A percentile compares a stretch with the other conserved stretches of the same genome.
phyloP scores from a whole-genome alignment of 2,888 invertebrate species.

The Synergus japonicus region DNA sequence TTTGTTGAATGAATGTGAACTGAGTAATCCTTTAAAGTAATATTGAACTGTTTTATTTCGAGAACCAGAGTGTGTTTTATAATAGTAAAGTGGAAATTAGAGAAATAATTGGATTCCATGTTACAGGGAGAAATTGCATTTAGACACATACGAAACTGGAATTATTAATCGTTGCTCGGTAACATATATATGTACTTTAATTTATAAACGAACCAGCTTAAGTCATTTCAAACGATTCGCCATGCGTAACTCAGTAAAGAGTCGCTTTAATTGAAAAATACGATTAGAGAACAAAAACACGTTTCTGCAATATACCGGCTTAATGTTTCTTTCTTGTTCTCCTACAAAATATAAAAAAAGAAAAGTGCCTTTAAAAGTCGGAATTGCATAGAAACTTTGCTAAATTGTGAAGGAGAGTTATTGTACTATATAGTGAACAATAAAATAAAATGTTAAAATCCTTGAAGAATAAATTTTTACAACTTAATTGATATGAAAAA shows the following conservation, averaged over 20 bases:
- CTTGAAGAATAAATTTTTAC: too few relatives aligned
- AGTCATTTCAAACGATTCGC: not conserved
- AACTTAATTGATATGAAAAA: too few relatives aligned
- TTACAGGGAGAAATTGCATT: slow-evolving; percentile 2
- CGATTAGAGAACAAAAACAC: slow-evolving; percentile 44
- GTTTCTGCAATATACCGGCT: not conserved
- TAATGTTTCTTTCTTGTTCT: not conserved
- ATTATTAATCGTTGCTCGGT: slow-evolving; percentile 27
- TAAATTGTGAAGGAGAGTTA: not conserved
- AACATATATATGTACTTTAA: not conserved
- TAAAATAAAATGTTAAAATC: not conserved
- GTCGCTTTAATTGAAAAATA: slow-evolving; percentile 54
- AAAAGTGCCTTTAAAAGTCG: slow-evolving; percentile 2
- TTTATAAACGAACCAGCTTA: not conserved
- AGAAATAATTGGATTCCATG: slow-evolving; percentile 4
- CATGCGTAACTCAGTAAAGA: slow-evolving; percentile 41
- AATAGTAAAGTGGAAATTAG: not conserved
- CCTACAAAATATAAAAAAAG: slow-evolving; percentile 1
- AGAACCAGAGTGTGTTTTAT: not conserved
- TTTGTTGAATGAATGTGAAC: not conserved
- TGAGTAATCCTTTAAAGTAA: not conserved
- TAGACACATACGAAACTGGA: slow-evolving; percentile 4
- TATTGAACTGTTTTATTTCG: not conserved
- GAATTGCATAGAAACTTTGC: not conserved
- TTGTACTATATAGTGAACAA: not conserved